Evolutionary conservation across 2,113 vertebrate genomes (phyloP), one percentile per base, ranked within the genome.

Genomic region (Amblyopsis rosae): DNA sequence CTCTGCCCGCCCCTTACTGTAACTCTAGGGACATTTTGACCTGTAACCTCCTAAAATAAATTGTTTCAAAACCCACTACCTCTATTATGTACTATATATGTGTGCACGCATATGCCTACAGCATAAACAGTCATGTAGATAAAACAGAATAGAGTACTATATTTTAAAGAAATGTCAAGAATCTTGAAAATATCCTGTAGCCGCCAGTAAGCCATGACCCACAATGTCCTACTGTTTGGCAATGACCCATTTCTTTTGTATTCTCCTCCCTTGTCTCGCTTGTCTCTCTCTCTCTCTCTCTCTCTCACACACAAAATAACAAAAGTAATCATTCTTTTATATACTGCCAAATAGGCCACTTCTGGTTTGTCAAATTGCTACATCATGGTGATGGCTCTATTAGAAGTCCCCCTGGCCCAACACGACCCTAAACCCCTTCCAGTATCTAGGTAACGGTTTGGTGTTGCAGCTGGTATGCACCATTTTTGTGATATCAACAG

Each of bases 271-370:
- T 59, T 13, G 3, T 26, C 33, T 26, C 0, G 26, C 26, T 26
- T 26, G 26, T 10, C 16, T 59, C 3, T 54, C 32, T 19, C 33
- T 68, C 9, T 47, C 60, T 10, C 16, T 59, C 17, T 46, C 2
- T 16, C 41, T 9, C 12, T 49, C 9, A 57, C 63, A 55, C 46
- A 55, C 49, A 54, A 41, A 41, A 41, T 5, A 41, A 41, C 35
- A 41, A 41, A 41, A 41, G 7, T 0, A 41, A 41, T 41, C 35
- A 41, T 41, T 6, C 35, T 41, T 41, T 41, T 5, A 60, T 16
- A 8, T n/a, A 8, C 53, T 62, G 64, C 73, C 73, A 79, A 77
- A 47, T 75, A 64, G 55, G 53, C 46, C 80, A 33, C 63, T 46
- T 41, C 47, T 41, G 65, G 56, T 1, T 4, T 58, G 69, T 62